Conservation (phyloP, 2,797 vertebrate species). For the Muscicapa striata region DNA sequence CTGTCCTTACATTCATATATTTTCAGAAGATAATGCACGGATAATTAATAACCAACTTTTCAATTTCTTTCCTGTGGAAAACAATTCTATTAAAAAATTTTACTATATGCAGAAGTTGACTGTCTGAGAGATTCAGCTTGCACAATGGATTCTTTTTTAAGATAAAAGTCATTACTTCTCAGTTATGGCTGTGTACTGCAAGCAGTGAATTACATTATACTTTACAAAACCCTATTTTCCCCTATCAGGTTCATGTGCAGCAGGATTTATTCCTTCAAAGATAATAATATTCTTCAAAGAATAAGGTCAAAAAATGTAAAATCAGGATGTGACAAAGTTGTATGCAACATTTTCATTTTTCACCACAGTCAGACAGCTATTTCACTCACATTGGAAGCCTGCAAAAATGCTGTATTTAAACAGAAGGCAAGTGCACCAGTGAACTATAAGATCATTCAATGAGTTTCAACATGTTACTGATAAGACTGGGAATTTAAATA, state of each 20-base stretch:
- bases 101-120: not conserved
- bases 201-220: not conserved
- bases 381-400: not conserved
- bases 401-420: not conserved
- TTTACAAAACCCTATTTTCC: not conserved
- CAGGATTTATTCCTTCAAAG: not conserved
- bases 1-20: not conserved
- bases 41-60: not conserved
- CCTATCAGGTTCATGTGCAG: not conserved
- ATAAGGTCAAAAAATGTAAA: not conserved
- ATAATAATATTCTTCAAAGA: not conserved
- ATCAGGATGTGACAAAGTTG: not conserved
- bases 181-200: not conserved
- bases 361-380: not conserved
- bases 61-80: not conserved
- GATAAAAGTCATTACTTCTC: not conserved
- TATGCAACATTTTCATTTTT: not conserved
- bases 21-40: not conserved
- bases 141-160: not conserved
- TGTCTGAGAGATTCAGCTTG: not conserved
- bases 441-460: not conserved
- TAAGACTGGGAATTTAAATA: not conserved
- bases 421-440: not conserved
- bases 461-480: not conserved
- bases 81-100: not conserved